These are phyloP conservation scores for Anseranas semipalmata DNA, from an alignment of 2,113 vertebrate species.

Conservation along the genomic window DNA sequence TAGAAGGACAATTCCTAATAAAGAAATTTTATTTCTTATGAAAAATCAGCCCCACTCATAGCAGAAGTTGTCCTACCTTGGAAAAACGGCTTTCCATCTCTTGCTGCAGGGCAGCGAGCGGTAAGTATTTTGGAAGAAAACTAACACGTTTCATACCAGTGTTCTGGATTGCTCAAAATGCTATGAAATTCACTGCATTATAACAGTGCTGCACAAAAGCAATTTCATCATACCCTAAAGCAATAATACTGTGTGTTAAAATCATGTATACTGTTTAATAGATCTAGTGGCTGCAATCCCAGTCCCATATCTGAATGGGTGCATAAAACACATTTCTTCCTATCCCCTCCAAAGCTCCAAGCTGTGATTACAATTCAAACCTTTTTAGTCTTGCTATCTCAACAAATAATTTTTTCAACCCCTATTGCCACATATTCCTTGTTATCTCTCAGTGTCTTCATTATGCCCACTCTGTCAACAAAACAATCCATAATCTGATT, in stretches of 20 bases:
- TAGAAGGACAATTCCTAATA: not conserved
- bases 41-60: not conserved
- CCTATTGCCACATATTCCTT: not conserved
- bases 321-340: not conserved
- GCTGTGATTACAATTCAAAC: not conserved
- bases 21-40: not conserved
- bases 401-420: not conserved
- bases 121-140: not conserved
- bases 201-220: not conserved
- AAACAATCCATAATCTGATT: not conserved
- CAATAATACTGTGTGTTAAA: not conserved
- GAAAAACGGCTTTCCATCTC: not conserved
- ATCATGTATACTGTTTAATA: not conserved
- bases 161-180: not conserved
- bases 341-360: not conserved
- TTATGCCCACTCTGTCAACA: not conserved
- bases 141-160: not conserved
- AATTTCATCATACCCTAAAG: constrained; percentile 10
- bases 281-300: not conserved
- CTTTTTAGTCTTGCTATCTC: not conserved
- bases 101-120: not conserved
- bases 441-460: not conserved
- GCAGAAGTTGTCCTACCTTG: not conserved
- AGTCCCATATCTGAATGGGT: not conserved
- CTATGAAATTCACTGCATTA: not conserved